Percentiles rank a stretch among this genome's conserved stretches.
These are phyloP conservation scores for Valencia hispanica DNA, from an alignment of 2,797 vertebrate genomes.

Conservation along the genomic window DNA sequence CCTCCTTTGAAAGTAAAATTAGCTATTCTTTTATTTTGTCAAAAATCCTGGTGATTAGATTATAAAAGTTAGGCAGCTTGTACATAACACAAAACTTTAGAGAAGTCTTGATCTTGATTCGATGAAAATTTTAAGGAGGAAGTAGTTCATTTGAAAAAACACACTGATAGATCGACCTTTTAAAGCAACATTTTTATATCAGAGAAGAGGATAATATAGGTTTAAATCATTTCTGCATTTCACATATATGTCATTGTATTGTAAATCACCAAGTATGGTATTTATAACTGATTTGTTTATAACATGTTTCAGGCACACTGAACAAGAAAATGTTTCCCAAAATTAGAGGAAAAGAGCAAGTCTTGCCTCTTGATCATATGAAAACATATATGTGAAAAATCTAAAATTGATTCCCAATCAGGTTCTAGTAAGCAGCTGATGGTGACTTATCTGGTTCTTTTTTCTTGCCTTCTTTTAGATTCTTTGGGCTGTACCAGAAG, in stretches of 20 bases:
- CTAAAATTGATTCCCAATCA: background rate
- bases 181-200: background rate
- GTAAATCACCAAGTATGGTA: background rate
- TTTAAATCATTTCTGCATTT: background rate
- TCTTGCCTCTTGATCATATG: no score
- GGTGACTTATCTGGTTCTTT: background rate
- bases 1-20: no score
- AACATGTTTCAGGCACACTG: background rate
- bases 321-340: background rate
- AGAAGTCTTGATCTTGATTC: background rate
- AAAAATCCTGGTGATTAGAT: background rate
- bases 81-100: background rate
- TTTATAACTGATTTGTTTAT: background rate
- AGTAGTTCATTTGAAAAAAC: background rate
- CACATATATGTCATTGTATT: background rate
- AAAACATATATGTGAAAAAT: background rate
- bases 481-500: constrained; percentile 80
- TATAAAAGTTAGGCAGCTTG: background rate
- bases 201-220: background rate
- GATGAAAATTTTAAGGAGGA: background rate
- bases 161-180: background rate
- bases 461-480: constrained; percentile 73
- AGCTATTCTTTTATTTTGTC: no score
- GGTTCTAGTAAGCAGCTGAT: background rate
- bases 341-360: background rate